Evolutionary conservation across 2,888 invertebrate species (phyloP).

Genomic region (Crocallis elinguaria): DNA sequence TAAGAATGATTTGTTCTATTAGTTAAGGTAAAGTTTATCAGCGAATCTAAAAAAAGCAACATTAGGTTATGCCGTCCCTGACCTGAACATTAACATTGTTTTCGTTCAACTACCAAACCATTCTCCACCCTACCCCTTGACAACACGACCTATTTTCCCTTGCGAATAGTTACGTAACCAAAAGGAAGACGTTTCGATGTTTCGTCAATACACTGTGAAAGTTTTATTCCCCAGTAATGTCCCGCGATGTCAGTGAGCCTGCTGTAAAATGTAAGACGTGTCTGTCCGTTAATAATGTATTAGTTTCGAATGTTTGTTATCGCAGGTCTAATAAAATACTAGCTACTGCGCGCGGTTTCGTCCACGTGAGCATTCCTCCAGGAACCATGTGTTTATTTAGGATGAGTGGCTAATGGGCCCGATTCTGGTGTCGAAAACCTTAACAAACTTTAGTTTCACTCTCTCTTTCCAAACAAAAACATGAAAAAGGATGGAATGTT

Average conservation of each 20-base stretch:
- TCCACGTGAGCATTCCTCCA: too few relatives aligned
- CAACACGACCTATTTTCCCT: not conserved
- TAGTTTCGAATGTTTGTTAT: not conserved
- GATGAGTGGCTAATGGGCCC: too few relatives aligned
- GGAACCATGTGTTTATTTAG: too few relatives aligned
- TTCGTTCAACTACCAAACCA: not conserved
- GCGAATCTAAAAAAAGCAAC: not conserved
- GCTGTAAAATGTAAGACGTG: not conserved
- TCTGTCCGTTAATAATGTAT: constrained; percentile 2
- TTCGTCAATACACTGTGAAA: constrained; percentile 23
- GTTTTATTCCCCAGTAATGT: constrained; percentile 20
- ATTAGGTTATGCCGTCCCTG: not conserved
- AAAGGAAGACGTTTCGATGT: constrained; percentile 12
- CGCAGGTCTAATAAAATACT: too few relatives aligned
- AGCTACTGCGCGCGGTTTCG: too few relatives aligned
- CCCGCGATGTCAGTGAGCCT: not conserved
- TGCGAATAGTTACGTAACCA: constrained; percentile 1
- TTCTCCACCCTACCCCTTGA: not conserved
- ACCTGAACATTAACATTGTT: not conserved
- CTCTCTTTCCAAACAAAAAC: too few relatives aligned
- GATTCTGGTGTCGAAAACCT: too few relatives aligned
- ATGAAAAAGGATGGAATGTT: too few relatives aligned
- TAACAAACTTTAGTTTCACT: too few relatives aligned
- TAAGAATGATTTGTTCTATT: too few relatives aligned
- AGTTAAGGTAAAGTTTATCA: too few relatives aligned